Percentiles rank a stretch among this genome's conserved stretches.
phyloP scores from a whole-genome alignment of 1,140 invertebrate species.

The Formica exsecta region DNA sequence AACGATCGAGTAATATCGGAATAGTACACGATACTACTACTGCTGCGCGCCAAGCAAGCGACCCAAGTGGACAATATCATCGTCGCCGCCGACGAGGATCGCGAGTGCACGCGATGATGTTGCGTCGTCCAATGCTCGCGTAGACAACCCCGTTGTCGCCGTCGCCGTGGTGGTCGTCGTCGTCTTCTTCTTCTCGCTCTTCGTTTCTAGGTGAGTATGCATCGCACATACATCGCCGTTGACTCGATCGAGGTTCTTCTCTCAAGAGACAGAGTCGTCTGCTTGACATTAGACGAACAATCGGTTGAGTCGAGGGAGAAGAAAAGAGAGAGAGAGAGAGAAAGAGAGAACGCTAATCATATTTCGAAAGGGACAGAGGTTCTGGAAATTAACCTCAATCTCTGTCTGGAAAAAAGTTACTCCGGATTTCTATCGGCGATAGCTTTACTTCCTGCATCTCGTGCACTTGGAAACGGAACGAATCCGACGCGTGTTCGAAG shows the following conservation, averaged over 20 bases:
- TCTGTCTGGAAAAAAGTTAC: neutral
- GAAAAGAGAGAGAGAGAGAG: constrained; percentile 6
- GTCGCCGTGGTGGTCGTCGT: neutral
- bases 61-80: neutral
- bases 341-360: neutral
- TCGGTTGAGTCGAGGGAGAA: neutral
- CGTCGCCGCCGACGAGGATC: constrained; percentile 60
- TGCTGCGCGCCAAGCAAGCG: neutral
- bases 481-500: neutral
- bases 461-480: too few species aligned
- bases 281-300: neutral
- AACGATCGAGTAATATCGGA: neutral
- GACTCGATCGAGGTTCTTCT: neutral
- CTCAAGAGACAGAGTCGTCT: neutral
- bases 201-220: constrained; percentile 40
- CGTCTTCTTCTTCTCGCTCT: neutral
- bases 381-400: constrained; percentile 39
- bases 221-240: too few species aligned
- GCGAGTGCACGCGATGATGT: constrained; percentile 58
- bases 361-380: neutral
- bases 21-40: neutral
- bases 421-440: neutral
- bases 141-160: constrained; percentile 55
- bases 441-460: neutral
- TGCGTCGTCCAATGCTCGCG: constrained; percentile 59